Conservation (phyloP, 2,113 vertebrate species). For the Zonotrichia leucophrys region DNA sequence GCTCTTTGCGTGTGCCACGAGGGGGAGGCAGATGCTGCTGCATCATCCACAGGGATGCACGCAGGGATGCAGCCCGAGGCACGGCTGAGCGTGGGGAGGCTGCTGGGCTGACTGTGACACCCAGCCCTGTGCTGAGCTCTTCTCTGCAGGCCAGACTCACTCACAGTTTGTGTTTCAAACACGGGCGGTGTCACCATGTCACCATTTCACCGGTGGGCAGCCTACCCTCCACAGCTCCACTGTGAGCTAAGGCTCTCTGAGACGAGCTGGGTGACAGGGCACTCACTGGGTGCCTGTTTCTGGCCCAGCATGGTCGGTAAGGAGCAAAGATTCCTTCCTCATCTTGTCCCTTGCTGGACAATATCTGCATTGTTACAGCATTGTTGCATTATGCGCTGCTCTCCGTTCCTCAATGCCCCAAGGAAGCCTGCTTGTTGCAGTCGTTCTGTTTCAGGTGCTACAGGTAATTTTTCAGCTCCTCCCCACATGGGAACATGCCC, state of each 20-base stretch:
- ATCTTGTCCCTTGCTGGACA: neutral
- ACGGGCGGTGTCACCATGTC: neutral
- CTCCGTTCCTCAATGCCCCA: neutral
- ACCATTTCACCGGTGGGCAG: neutral
- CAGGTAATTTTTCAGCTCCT: neutral
- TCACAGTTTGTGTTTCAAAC: neutral
- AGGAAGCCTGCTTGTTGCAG: neutral
- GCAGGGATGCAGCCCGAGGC: neutral
- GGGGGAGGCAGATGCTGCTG: constrained; percentile 21
- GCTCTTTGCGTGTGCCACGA: neutral
- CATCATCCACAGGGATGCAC: neutral
- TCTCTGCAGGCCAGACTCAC: neutral
- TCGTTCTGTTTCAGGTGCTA: neutral
- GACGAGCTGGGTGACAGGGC: neutral
- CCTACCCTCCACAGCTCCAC: neutral
- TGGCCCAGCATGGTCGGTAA: neutral
- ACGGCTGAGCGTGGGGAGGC: neutral
- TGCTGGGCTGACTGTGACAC: neutral
- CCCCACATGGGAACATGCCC: neutral
- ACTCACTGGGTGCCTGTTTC: neutral
- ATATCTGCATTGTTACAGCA: fast-evolving
- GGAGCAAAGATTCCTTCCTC: neutral
- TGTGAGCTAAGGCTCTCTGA: neutral
- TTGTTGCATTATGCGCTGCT: fast-evolving
- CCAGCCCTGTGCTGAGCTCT: neutral